Evolutionary conservation across 2,888 invertebrate species (phyloP), one percentile per base, ranked within the genome.

Genomic region (Dolichomitus sp.): DNA sequence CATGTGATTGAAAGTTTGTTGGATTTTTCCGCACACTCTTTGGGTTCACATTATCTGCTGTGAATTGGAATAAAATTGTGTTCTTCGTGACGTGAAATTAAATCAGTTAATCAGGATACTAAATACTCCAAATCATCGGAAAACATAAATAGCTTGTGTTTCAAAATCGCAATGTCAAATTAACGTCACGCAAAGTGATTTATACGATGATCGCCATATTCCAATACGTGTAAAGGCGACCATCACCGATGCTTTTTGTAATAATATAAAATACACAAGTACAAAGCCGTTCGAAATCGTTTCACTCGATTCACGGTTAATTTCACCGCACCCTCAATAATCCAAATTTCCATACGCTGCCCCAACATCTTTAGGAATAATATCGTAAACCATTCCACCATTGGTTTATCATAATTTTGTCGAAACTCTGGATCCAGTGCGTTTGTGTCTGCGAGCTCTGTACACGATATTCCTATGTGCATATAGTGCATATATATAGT

Each of bases 371-470:
- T 33, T 37, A 37, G 52, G 50, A 33, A 52, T 68, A 52, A 52
- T 52, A 68, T 48, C 30, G 14, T 19, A 14, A 23, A 19, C 61
- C 59, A n/a, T 50, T 37, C n/a, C 4, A 30, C 66, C 37, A 73
- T 74, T 42, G 54, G 76, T 52, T 66, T 42, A 76, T 66, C 65
- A 72, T 76, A 76, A 81, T 76, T 81, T 59, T 40, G 5, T n/a
- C n/a, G 45, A 52, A 48, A 27, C 52, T 54, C 33, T 27, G 45
- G 14, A 57, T n/a, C 2, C 50, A n/a, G 61, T 27, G 30, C 14
- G 45, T 72, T 42, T 23, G 57, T 23, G 48, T 48, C 52, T 23
- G 66, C 48, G 12, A 30, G 12, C 45, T 19, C 57, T 37, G 12
- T 59, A 17, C 42, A 40, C 17, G 37, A 70, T 23, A 65, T 37